Evolutionary conservation across 2,797 vertebrate species (phyloP).

Genomic region (Gymnocypris eckloni): DNA sequence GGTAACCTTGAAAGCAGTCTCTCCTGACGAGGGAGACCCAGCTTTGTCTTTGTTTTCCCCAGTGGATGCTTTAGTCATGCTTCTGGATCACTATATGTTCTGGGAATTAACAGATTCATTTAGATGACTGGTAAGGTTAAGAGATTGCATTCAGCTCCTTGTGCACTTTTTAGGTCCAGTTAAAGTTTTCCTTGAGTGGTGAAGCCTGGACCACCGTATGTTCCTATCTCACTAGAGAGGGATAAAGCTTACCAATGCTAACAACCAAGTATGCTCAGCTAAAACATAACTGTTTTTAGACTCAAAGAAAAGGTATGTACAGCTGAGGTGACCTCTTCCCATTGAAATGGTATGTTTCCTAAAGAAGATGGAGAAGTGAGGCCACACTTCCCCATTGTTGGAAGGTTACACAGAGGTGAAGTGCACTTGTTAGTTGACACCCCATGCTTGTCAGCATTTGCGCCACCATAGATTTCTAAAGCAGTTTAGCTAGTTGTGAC

Average conservation of each 20-base stretch:
- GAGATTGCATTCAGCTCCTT: not conserved
- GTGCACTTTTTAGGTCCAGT: too few relatives aligned
- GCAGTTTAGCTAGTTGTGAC: not conserved
- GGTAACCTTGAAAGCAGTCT: not conserved
- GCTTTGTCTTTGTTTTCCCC: not conserved
- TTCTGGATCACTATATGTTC: not conserved
- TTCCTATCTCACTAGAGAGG: not conserved
- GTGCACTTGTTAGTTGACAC: not conserved
- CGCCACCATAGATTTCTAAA: too few relatives aligned
- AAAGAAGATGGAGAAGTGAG: not conserved
- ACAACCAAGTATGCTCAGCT: not conserved
- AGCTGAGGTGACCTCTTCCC: not conserved
- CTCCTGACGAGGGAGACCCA: not conserved
- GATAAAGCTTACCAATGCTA: not conserved
- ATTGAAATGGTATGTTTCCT: not conserved
- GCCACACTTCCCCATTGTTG: not conserved
- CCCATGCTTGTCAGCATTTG: not conserved
- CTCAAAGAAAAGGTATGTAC: too few relatives aligned
- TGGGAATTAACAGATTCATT: not conserved
- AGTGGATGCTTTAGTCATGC: rapidly evolving
- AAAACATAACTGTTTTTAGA: too few relatives aligned
- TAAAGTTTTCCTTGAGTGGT: too few relatives aligned
- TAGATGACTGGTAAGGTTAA: not conserved
- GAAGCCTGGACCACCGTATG: not conserved
- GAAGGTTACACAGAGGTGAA: not conserved